phyloP scores from a whole-genome alignment of 1,140 invertebrate species.

The Sycophaga agraensis region DNA sequence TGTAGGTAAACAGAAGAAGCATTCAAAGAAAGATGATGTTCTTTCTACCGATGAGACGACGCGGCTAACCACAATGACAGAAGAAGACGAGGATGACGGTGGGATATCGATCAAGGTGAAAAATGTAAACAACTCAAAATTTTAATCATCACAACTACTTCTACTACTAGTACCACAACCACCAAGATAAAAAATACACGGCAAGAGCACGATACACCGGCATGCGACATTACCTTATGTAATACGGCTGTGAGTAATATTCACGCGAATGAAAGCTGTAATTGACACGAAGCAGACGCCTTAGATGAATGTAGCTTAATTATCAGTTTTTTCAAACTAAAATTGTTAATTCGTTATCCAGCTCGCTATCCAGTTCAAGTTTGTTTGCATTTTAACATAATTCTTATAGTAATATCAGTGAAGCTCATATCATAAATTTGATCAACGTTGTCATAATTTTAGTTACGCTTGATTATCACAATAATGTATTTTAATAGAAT shows the following conservation, averaged over 20 bases:
- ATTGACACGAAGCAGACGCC: conserved; percentile 7
- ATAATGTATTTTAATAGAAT: no score
- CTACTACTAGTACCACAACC: conserved; percentile 39
- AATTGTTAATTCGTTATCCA: not conserved
- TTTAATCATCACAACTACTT: conserved; percentile 42
- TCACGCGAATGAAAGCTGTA: conserved; percentile 29
- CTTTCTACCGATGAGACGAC: conserved; percentile 49
- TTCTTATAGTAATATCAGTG: no score
- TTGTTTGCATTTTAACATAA: no score
- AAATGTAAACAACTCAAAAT: conserved; percentile 54
- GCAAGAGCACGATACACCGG: conserved; percentile 52
- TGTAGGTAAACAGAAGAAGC: conserved; percentile 49
- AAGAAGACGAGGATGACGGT: conserved; percentile 62
- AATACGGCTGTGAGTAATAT: conserved; percentile 49
- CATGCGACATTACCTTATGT: conserved; percentile 49
- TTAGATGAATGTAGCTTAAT: conserved; percentile 25
- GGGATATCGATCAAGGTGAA: conserved; percentile 65
- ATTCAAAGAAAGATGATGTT: conserved; percentile 46
- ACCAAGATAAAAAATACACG: conserved; percentile 42
- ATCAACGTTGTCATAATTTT: no score
- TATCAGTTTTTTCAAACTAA: conserved; percentile 12
- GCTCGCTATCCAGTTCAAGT: no score
- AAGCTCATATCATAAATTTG: no score
- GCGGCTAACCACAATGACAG: conserved; percentile 54
- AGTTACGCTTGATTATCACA: no score